Conservation (phyloP, 1,140 invertebrate species). For the Lordiphosa mommai region DNA sequence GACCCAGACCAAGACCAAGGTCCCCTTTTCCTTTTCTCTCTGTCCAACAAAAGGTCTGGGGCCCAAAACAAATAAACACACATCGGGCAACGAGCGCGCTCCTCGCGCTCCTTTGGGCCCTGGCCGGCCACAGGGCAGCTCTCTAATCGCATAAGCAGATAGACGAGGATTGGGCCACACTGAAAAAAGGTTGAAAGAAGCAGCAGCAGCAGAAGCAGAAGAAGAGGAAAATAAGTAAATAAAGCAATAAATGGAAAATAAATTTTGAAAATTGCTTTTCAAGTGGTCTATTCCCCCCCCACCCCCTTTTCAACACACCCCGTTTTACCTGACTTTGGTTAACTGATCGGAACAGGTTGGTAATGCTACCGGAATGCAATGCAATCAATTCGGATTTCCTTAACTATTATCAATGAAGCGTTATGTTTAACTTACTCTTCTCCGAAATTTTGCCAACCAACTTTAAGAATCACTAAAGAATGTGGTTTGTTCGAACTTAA, state of each 20-base stretch:
- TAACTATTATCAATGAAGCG: too few species aligned
- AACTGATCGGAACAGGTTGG: too few species aligned
- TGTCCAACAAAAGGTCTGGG: slow-evolving; percentile 26
- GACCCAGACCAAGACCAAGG: slow-evolving; percentile 10
- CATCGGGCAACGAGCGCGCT: slow-evolving; percentile 26
- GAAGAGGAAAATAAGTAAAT: slow-evolving; percentile 65
- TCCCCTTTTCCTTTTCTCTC: slow-evolving; percentile 21
- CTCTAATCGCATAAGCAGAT: slow-evolving; percentile 71
- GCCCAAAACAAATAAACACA: slow-evolving; percentile 68
- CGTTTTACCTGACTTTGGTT: background rate
- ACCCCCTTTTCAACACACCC: background rate
- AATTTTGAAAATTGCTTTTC: slow-evolving; percentile 73
- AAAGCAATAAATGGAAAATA: slow-evolving; percentile 75
- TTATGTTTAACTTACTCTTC: too few species aligned
- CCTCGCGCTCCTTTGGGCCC: slow-evolving; percentile 36
- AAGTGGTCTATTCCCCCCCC: slow-evolving; percentile 47
- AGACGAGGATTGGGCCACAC: slow-evolving; percentile 21
- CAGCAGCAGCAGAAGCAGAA: background rate
- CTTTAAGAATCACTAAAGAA: too few species aligned
- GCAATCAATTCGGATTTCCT: too few species aligned
- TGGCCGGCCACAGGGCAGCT: slow-evolving; percentile 3
- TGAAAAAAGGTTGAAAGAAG: slow-evolving; percentile 11
- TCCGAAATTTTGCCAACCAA: too few species aligned
- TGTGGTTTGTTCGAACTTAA: too few species aligned
- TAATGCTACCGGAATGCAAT: slow-evolving; percentile 11